Evolutionary conservation across 1,140 invertebrate genomes (phyloP), one percentile per base, ranked within the genome.

Genomic region (Brachionus plicatilis): DNA sequence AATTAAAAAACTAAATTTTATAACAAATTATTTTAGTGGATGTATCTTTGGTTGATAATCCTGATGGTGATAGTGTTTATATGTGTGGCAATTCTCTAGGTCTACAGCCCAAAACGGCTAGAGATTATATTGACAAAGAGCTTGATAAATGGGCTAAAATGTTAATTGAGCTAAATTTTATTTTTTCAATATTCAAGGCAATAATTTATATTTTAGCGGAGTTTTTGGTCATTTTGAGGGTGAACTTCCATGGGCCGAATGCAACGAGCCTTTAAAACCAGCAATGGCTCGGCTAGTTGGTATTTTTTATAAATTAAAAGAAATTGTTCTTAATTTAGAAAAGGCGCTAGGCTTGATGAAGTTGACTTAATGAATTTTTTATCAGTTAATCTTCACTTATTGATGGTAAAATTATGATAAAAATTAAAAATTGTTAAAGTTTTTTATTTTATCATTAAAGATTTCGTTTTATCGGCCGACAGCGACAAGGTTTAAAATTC

Each of bases 401-500:
- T 92, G n/a, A 85, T 92, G 86, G 88, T 90, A 85, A 60, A 41
- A 17, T 33, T 50, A 17, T 24, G 9, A 20, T 8, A 70, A 83
- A 33, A 66, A 17, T 24, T 24, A 24, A 84, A 56, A 80, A 65
- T 47, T 37, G 5, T 37, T 8, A 33, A 33, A 53, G 1, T 43
- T 53, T 29, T 47, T 37, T 85, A 76, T 83, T 85, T 78, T 45
- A 27, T 53, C 50, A 37, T 87, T 14, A 86, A 27, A 91, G 90
- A 86, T 89, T 43, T 89, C 91, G 6, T 93, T 93, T 87, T 93
- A 93, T 86, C 86, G 89, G 85, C 92, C 92, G 75, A 91, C 90
- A 3, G 76, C 85, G 83, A 86, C 86, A 56, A 87, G 92, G 83
- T 88, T 91, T 86, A 93, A 93, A 86, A 91, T 93, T 68, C 85